Percentiles rank a stretch among this genome's conserved stretches.
phyloP scores from a whole-genome alignment of 2,888 invertebrate species.

The Halocaridina rubra region DNA sequence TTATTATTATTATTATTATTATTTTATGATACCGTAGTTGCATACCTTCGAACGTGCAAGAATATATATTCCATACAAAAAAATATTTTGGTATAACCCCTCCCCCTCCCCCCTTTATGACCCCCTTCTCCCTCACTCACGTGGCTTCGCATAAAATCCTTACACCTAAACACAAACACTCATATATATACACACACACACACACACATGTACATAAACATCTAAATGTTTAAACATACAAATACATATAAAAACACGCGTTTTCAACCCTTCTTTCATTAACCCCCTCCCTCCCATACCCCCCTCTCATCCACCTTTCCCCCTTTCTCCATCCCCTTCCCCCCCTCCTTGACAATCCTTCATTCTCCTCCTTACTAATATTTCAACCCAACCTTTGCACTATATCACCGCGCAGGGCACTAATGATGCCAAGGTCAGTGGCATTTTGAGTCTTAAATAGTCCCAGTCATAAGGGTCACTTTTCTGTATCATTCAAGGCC shows the following conservation, averaged over 20 bases:
- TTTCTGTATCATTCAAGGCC: neutral
- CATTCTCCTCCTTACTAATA: slow-evolving; percentile 24
- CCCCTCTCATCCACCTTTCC: neutral
- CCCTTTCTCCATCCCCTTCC: neutral
- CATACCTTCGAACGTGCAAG: no score
- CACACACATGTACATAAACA: neutral
- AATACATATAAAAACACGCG: neutral
- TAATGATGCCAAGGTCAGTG: neutral
- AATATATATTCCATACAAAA: no score
- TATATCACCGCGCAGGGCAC: slow-evolving; percentile 28
- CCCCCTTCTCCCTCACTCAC: no score
- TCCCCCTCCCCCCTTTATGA: no score
- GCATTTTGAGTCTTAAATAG: neutral
- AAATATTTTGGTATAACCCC: no score
- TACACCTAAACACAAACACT: no score
- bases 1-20: no score
- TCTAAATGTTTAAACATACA: no score
- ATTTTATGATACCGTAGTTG: no score
- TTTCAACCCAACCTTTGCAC: slow-evolving; percentile 12
- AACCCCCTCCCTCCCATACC: neutral
- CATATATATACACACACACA: neutral
- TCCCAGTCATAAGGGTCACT: neutral
- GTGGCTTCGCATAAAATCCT: no score
- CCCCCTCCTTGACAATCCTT: neutral
- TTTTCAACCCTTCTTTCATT: neutral